phyloP scores from a whole-genome alignment of 2,113 vertebrate species.

The Cheirogaleus medius region DNA sequence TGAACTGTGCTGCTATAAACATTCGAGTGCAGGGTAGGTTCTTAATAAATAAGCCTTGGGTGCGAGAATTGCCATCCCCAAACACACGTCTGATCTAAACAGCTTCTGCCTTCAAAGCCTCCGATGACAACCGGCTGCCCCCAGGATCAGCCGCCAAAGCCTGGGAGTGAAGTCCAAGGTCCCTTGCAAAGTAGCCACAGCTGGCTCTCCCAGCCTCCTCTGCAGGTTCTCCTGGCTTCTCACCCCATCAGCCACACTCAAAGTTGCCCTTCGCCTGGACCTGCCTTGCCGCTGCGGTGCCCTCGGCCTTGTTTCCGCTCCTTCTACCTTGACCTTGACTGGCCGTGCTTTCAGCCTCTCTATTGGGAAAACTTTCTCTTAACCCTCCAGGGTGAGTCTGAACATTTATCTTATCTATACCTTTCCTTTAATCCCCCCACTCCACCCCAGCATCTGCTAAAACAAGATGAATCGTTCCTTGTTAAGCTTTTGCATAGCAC shows the following conservation, averaged over 20 bases:
- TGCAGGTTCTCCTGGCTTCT: neutral
- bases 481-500: neutral
- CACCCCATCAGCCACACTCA: neutral
- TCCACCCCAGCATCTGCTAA: neutral
- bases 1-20: no score
- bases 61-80: neutral
- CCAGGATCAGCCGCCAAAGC: neutral
- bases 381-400: neutral
- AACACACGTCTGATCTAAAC: neutral
- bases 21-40: no score
- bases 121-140: no score
- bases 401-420: neutral
- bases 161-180: neutral
- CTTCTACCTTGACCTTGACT: neutral
- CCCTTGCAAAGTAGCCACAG: neutral
- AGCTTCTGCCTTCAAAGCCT: neutral
- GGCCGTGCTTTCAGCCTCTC: neutral
- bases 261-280: neutral
- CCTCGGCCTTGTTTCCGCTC: fast-evolving
- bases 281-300: neutral
- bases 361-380: neutral
- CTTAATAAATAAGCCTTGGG: neutral
- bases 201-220: neutral
- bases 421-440: neutral
- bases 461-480: neutral